Conservation (phyloP, 2,113 vertebrate species). For the Thermophis baileyi region DNA sequence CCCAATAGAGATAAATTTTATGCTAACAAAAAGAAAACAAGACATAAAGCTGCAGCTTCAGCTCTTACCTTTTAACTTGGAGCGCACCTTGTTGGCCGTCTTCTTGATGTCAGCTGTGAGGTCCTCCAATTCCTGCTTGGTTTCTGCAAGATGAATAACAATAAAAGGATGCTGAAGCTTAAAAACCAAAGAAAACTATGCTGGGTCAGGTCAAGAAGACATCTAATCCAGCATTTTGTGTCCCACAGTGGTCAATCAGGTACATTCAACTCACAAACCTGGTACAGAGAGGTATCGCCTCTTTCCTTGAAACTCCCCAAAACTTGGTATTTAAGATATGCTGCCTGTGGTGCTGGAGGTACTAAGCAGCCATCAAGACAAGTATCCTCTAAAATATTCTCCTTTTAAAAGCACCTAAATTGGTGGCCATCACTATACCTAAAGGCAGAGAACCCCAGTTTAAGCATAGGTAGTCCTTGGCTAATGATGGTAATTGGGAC, state of each 20-base stretch:
- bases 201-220: background rate
- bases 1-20: background rate
- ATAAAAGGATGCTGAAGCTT: background rate
- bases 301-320: background rate
- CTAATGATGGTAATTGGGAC: too few relatives aligned
- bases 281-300: too few relatives aligned
- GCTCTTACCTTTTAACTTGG: conserved; percentile 92
- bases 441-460: background rate
- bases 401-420: background rate
- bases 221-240: background rate
- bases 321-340: background rate
- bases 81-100: conserved; percentile 95
- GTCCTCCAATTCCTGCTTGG: conserved; percentile 94
- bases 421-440: background rate
- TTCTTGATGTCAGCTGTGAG: conserved; percentile 96
- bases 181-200: background rate
- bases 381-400: background rate
- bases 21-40: background rate
- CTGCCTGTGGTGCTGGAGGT: background rate
- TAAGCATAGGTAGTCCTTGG: background rate
- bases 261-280: background rate
- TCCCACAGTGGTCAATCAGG: background rate
- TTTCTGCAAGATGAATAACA: conserved; percentile 69
- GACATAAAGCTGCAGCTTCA: background rate
- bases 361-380: background rate